Conservation (phyloP, 2,888 invertebrate species). For the Drosophila anomelani region DNA sequence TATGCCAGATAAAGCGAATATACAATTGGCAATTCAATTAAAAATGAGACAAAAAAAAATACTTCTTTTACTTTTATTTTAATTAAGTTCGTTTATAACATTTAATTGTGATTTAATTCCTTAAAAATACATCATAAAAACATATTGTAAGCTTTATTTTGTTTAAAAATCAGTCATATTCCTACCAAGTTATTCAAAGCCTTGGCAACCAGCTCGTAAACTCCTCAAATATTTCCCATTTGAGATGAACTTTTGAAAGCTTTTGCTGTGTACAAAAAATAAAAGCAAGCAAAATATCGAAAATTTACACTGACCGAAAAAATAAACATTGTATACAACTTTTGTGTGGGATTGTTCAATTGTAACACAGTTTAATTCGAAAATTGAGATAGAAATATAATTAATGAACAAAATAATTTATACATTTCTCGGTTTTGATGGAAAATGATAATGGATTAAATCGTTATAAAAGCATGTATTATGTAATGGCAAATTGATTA, state of each 20-base stretch:
- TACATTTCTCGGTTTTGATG: constrained; percentile 23
- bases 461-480: constrained; percentile 57
- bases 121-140: not conserved
- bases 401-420: constrained; percentile 23
- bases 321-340: constrained; percentile 14
- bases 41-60: not conserved
- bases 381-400: constrained; percentile 31
- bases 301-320: constrained; percentile 39
- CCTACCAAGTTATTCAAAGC: constrained; percentile 28
- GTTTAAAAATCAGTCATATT: not conserved
- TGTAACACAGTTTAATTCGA: constrained; percentile 21
- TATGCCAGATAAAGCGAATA: not conserved
- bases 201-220: constrained; percentile 6
- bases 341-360: constrained; percentile 26
- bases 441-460: constrained; percentile 25
- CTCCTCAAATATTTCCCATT: constrained; percentile 22
- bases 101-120: constrained; percentile 1
- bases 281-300: constrained; percentile 31
- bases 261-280: constrained; percentile 36
- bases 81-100: not conserved
- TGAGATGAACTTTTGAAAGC: constrained; percentile 47
- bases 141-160: not conserved
- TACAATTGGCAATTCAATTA: not conserved
- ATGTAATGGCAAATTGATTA: constrained; percentile 58
- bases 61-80: not conserved